A percentile compares a stretch with the other conserved stretches of the same genome.
Evolutionary conservation across 2,113 vertebrate genomes (phyloP).

Genomic region (Phyllopteryx taeniolatus): DNA sequence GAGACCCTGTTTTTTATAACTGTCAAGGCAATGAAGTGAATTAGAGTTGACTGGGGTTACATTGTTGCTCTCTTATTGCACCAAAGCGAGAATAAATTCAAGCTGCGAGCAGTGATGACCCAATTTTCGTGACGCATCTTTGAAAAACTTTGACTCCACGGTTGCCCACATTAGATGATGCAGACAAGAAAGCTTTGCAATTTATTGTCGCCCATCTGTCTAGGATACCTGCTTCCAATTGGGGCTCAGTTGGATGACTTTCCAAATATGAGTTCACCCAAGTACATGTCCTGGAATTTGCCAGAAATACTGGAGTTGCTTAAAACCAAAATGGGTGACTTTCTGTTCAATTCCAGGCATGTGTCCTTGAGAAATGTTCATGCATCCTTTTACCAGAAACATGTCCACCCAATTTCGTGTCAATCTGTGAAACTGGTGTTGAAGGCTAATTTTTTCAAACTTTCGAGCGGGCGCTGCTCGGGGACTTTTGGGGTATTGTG

Average conservation of each 20-base stretch:
- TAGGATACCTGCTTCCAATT: neutral
- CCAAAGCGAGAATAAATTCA: conserved; percentile 28
- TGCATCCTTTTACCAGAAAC: too few relatives aligned
- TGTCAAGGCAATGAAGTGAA: conserved; percentile 59
- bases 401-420: too few relatives aligned
- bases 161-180: neutral
- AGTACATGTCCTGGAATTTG: too few relatives aligned
- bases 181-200: neutral
- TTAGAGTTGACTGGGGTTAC: conserved; percentile 45
- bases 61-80: conserved; percentile 9
- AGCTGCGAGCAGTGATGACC: neutral
- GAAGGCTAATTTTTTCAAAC: too few relatives aligned
- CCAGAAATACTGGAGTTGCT: too few relatives aligned
- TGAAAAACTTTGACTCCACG: neutral
- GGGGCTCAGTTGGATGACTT: neutral
- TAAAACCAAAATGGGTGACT: too few relatives aligned
- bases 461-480: too few relatives aligned
- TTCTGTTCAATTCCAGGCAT: too few relatives aligned
- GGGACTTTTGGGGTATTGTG: too few relatives aligned
- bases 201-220: neutral
- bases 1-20: conserved; percentile 65
- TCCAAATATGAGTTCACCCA: neutral
- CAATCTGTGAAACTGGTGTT: too few relatives aligned
- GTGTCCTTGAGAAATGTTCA: too few relatives aligned
- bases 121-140: neutral